A percentile compares a stretch with the other conserved stretches of the same genome.
phyloP scores from a whole-genome alignment of 2,888 invertebrate species.

The Allophyes oxyacanthae region DNA sequence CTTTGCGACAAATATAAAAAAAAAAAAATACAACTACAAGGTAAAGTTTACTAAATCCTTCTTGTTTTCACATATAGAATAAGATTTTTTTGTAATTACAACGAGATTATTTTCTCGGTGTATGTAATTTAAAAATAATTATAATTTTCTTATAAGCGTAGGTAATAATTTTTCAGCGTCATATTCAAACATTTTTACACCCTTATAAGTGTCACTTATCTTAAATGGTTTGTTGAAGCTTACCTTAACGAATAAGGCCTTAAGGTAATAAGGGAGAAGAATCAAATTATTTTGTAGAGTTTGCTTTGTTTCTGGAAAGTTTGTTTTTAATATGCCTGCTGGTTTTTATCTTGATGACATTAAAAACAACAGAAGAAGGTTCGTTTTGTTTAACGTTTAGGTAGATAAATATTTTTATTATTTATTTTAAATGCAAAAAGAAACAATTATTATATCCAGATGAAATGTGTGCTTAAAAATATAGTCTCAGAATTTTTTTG shows the following conservation, averaged over 20 bases:
- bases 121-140: no score
- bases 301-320: conserved; percentile 1
- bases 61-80: no score
- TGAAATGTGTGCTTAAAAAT: neutral
- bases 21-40: no score
- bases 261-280: neutral
- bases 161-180: conserved; percentile 23
- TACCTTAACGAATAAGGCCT: conserved; percentile 1
- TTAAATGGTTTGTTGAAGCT: conserved; percentile 5
- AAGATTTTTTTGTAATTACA: no score
- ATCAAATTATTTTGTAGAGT: neutral
- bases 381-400: neutral
- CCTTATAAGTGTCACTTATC: conserved; percentile 44
- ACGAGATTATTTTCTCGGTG: no score
- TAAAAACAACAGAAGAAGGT: neutral
- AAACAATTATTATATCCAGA: neutral
- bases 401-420: no score
- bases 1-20: no score
- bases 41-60: no score
- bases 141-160: no score
- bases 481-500: neutral
- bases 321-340: neutral
- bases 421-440: neutral
- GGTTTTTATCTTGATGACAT: no score
- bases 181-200: conserved; percentile 22